Conservation (phyloP, 2,888 invertebrate species). For the Alentia gelatinosa region DNA sequence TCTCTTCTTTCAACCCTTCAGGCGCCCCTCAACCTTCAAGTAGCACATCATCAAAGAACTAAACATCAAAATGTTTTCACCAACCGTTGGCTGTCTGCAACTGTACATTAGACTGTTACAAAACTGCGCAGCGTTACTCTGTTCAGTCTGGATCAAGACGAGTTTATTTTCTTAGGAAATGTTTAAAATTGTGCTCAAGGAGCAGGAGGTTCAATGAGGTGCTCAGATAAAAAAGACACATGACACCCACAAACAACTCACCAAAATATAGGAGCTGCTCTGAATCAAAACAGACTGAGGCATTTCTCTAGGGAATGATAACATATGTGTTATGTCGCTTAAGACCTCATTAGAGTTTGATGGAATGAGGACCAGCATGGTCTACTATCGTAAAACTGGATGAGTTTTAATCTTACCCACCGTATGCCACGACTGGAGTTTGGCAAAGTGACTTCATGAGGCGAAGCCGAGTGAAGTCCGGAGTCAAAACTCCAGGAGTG, state of each 20-base stretch:
- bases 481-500: too few relatives aligned
- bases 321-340: not conserved
- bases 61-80: not conserved
- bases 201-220: not conserved
- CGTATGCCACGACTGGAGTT: too few relatives aligned
- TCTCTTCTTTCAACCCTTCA: not conserved
- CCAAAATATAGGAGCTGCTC: not conserved
- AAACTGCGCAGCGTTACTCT: not conserved
- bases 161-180: not conserved
- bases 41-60: not conserved
- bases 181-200: not conserved
- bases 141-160: not conserved
- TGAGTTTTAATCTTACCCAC: too few relatives aligned
- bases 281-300: not conserved
- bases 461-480: too few relatives aligned
- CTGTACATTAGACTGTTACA: not conserved
- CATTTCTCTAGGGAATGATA: not conserved
- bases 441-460: too few relatives aligned
- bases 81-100: not conserved
- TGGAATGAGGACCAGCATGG: not conserved
- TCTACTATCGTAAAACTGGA: too few relatives aligned
- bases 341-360: not conserved
- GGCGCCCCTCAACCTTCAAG: not conserved
- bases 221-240: not conserved
- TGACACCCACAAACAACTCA: not conserved